Evolutionary conservation across 2,113 vertebrate genomes (phyloP).

Genomic region (Misgurnus anguillicaudatus): DNA sequence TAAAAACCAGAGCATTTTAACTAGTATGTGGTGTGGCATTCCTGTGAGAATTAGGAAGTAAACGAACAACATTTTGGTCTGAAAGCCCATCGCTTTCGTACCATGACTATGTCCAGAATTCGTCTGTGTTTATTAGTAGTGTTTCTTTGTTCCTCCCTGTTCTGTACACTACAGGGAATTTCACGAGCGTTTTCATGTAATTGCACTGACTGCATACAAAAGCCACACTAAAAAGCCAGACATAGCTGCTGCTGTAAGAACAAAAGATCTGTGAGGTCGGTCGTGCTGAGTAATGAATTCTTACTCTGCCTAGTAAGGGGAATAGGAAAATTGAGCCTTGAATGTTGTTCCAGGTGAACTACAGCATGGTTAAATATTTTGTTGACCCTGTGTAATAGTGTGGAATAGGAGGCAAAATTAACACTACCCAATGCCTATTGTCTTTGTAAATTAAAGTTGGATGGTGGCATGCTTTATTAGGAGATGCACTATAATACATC

Average conservation of each 20-base stretch:
- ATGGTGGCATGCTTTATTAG: too few species aligned
- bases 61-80: not conserved
- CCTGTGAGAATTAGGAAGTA: not conserved
- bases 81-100: not conserved
- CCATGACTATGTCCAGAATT: not conserved
- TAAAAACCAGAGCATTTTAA: too few species aligned
- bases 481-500: too few species aligned
- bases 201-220: conserved; percentile 32
- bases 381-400: not conserved
- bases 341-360: conserved; percentile 19
- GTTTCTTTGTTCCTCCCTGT: not conserved
- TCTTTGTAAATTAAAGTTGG: too few species aligned
- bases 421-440: too few species aligned
- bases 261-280: conserved; percentile 42
- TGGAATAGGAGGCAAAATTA: not conserved
- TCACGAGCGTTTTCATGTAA: conserved; percentile 19
- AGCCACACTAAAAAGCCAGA: conserved; percentile 17
- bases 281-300: conserved; percentile 49
- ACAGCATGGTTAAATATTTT: not conserved
- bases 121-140: not conserved
- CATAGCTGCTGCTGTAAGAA: conserved; percentile 23
- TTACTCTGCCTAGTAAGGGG: conserved; percentile 44
- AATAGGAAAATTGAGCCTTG: conserved; percentile 26
- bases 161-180: not conserved
- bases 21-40: too few species aligned